Percentiles rank a stretch among this genome's conserved stretches.
phyloP scores from a whole-genome alignment of 2,113 vertebrate genomes.

The Myxocyprinus asiaticus region DNA sequence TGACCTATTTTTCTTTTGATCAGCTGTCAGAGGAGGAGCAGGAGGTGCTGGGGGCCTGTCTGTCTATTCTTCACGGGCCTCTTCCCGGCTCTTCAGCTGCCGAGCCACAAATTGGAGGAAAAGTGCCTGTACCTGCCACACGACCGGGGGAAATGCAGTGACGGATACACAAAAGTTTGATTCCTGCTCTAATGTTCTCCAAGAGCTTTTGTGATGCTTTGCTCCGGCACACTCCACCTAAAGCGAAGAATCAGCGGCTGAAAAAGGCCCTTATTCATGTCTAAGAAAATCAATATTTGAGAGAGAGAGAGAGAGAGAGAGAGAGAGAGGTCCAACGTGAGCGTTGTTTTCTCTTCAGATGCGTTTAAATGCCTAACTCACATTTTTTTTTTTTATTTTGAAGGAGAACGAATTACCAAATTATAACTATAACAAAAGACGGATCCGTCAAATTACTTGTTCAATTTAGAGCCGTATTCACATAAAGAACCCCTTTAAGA shows the following conservation, averaged over 20 bases:
- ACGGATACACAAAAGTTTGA: constrained; percentile 25
- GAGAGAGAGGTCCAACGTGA: background rate
- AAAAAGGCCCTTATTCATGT: constrained; percentile 48
- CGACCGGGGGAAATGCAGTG: background rate
- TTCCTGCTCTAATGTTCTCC: constrained; percentile 4
- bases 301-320: constrained; percentile 11
- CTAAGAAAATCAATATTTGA: constrained; percentile 45
- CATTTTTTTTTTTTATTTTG: background rate
- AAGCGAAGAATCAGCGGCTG: constrained; percentile 33
- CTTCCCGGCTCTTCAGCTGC: constrained; percentile 77
- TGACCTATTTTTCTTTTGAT: constrained; percentile 85
- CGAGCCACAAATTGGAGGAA: constrained; percentile 67
- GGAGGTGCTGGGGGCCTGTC: constrained; percentile 59
- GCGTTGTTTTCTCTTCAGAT: constrained; percentile 11
- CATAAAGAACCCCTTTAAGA: too few relatives aligned
- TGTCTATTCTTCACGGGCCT: constrained; percentile 63
- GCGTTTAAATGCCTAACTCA: background rate
- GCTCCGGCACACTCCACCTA: constrained; percentile 2
- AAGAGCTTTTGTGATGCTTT: constrained; percentile 28
- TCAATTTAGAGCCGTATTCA: too few relatives aligned
- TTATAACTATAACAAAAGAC: too few relatives aligned
- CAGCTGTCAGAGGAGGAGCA: constrained; percentile 79
- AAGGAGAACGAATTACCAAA: too few relatives aligned
- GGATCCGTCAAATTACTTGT: too few relatives aligned
- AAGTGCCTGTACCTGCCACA: constrained; percentile 47